Evolutionary conservation across 2,888 invertebrate species (phyloP).

Genomic region (Leistus spinibarbis): DNA sequence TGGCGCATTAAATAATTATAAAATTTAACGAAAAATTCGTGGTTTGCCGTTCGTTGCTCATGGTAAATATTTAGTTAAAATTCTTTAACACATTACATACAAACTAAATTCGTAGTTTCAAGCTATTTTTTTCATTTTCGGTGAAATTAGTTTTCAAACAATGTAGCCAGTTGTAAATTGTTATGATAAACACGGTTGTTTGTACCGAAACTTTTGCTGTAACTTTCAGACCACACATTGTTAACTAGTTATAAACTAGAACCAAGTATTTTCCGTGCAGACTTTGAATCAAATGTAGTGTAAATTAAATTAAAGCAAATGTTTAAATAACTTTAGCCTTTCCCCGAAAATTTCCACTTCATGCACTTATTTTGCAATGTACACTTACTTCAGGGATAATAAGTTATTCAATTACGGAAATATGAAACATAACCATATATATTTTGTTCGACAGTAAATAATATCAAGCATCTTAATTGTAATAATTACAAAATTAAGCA

Average conservation of each 20-base stretch:
- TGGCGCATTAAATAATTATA: too few relatives aligned
- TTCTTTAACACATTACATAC: not conserved
- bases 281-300: constrained; percentile 34
- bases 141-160: not conserved
- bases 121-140: not conserved
- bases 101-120: not conserved
- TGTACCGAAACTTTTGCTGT: constrained; percentile 16
- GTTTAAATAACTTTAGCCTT: not conserved
- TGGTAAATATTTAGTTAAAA: too few relatives aligned
- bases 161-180: constrained; percentile 12
- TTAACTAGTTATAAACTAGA: constrained; percentile 32
- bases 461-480: too few relatives aligned
- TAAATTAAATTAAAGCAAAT: constrained; percentile 24
- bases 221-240: constrained; percentile 32
- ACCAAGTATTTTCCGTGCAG: constrained; percentile 24
- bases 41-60: too few relatives aligned
- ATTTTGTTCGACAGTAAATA: too few relatives aligned
- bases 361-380: not conserved
- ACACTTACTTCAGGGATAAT: not conserved
- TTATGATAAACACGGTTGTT: constrained; percentile 28
- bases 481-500: too few relatives aligned
- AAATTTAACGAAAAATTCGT: too few relatives aligned
- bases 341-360: not conserved
- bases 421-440: too few relatives aligned
- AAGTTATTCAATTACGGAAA: not conserved